Evolutionary conservation across 2,113 vertebrate genomes (phyloP).

Genomic region (Engraulis encrasicolus): DNA sequence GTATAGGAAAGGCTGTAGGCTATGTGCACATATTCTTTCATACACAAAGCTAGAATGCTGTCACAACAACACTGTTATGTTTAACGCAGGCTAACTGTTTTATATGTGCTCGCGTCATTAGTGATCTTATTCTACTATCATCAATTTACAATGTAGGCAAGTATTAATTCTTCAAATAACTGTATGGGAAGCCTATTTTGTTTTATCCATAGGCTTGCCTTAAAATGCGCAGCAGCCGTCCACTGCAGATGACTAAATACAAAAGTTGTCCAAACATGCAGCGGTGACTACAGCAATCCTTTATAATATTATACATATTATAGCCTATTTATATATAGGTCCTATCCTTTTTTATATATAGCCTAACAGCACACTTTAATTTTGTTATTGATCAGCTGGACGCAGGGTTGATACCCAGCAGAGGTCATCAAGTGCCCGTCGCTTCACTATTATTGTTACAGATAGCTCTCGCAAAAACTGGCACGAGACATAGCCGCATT

Average conservation of each 20-base stretch:
- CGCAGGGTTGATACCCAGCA: background rate
- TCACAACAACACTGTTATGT: background rate
- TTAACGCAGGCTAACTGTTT: too few species aligned
- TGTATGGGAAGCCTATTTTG: too few species aligned
- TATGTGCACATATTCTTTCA: background rate
- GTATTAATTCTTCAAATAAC: too few species aligned
- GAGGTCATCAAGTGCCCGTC: background rate
- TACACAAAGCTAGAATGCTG: background rate
- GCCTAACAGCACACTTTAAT: background rate
- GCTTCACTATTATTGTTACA: background rate
- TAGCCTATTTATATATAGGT: too few species aligned
- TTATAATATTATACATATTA: too few species aligned
- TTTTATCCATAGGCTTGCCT: too few species aligned
- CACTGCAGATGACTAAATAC: background rate
- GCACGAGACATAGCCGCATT: constrained; percentile 27
- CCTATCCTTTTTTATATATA: too few species aligned
- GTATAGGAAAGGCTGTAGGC: background rate
- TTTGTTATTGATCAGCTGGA: background rate
- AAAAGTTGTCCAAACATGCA: background rate
- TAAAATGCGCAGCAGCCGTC: background rate
- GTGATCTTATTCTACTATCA: too few species aligned
- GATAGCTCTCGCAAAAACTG: background rate
- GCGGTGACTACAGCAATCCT: background rate
- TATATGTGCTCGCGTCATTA: too few species aligned
- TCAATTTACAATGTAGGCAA: too few species aligned